These are phyloP conservation scores for Oncorhynchus gorbuscha DNA, from an alignment of 2,113 vertebrate species.

Conservation along the genomic window DNA sequence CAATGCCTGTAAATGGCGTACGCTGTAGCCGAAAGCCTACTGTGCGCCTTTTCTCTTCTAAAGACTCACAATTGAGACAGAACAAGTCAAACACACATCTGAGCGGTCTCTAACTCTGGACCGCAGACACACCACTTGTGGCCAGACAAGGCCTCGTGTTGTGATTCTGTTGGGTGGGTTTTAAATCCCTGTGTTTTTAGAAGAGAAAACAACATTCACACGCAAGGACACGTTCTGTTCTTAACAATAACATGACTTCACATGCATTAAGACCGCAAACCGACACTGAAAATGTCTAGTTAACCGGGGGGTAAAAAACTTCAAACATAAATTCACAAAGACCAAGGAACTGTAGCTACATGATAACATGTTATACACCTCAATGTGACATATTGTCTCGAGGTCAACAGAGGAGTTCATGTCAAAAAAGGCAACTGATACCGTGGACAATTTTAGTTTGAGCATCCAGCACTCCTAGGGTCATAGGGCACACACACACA, in stretches of 20 bases:
- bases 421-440: too few relatives aligned
- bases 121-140: conserved; percentile 38
- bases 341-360: not conserved
- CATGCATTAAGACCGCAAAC: conserved; percentile 35
- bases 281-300: conserved; percentile 44
- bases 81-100: conserved; percentile 24
- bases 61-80: conserved; percentile 17
- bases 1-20: not conserved
- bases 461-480: not conserved
- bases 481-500: not conserved
- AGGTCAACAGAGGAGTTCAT: conserved; percentile 31
- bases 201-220: conserved; percentile 54
- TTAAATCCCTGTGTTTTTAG: conserved; percentile 44
- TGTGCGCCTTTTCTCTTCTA: not conserved
- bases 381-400: conserved; percentile 9
- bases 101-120: conserved; percentile 36
- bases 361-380: not conserved
- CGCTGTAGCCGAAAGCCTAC: not conserved
- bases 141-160: conserved; percentile 29
- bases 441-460: too few relatives aligned
- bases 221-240: conserved; percentile 42
- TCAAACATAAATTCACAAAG: conserved; percentile 1
- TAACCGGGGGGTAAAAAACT: conserved; percentile 14
- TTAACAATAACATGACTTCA: conserved; percentile 10
- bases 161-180: conserved; percentile 35